phyloP scores from a whole-genome alignment of 1,140 invertebrate genomes.

The Drosophila bocqueti region DNA sequence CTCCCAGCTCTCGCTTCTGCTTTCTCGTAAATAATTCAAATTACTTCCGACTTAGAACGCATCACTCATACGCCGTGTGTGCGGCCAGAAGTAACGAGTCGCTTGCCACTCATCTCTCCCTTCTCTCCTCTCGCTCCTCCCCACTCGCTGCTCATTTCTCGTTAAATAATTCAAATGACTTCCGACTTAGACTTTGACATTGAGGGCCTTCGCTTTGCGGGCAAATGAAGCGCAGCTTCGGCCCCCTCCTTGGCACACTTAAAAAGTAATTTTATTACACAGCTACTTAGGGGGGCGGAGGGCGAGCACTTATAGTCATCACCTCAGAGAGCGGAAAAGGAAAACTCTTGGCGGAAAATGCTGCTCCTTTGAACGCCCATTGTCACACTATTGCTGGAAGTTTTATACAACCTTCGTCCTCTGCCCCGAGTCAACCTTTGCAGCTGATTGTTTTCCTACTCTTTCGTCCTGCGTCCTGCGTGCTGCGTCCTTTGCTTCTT shows the following conservation, averaged over 20 bases:
- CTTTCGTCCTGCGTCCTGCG: constrained; percentile 6
- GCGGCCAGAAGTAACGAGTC: not conserved
- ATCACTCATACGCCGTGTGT: constrained; percentile 45
- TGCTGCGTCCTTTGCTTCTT: constrained; percentile 1
- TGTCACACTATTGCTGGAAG: constrained; percentile 66
- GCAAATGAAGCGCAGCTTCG: constrained; percentile 54
- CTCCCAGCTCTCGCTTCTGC: no score
- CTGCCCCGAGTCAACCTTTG: constrained; percentile 17
- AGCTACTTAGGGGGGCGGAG: constrained; percentile 61
- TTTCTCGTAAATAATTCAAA: no score
- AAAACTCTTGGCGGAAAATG: constrained; percentile 55
- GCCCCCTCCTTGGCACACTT: constrained; percentile 47
- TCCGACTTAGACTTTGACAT: constrained; percentile 75
- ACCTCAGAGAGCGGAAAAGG: constrained; percentile 46
- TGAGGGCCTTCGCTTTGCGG: constrained; percentile 20
- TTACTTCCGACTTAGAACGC: not conserved
- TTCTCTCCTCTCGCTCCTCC: not conserved
- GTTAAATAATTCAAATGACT: constrained; percentile 79
- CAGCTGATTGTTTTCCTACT: constrained; percentile 55
- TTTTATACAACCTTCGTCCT: constrained; percentile 42
- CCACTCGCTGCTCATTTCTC: constrained; percentile 8
- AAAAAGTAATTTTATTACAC: constrained; percentile 83
- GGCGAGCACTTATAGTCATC: constrained; percentile 34
- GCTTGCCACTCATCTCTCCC: not conserved
- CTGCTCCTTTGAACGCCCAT: constrained; percentile 39